Evolutionary conservation across 2,113 vertebrate genomes (phyloP), one percentile per base, ranked within the genome.

Genomic region (Neogobius melanostomus): DNA sequence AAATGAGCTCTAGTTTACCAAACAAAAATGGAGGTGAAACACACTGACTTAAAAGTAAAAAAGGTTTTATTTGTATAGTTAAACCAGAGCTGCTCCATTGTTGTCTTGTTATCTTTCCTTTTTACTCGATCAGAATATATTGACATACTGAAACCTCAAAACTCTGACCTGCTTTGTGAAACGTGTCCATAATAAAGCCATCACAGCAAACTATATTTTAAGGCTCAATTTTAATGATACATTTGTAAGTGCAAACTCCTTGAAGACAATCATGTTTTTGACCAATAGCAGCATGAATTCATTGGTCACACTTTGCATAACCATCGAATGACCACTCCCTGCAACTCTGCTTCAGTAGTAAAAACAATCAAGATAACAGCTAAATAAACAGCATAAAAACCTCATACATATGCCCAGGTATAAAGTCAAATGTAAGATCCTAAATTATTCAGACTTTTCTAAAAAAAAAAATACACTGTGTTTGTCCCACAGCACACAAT

Each of bases 201-300:
- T 9, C 11, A 7, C 16, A 21, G 11, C 57, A 52, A 42, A 72
- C 1, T 12, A n/a, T 11, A 66, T 50, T 42, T 62, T 49, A 70
- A 74, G 7, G 3, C 53, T 59, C 9, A 15, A 3, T 54, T 79
- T 72, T 73, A 69, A 62, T 80, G 43, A 72, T 7, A 71, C 21
- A 75, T 45, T 15, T 61, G 12, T 62, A 15, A 45, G 60, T 46
- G 61, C 44, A 63, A 63, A 63, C 46, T 15, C 61, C 44, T 43
- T n/a, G 21, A 10, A 57, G 21, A 57, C 54, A 12, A 61, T 61
- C 59, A 61, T 8, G 59, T 42, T 45, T 61, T 7, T n/a, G 15
- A 46, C 44, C 10, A 9, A 62, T 11, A 65, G 68, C 57, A 74
- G 72, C 64, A 48, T 16, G 42, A 36, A n/a, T 47, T 42, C 56